Evolutionary conservation across 2,113 vertebrate species (phyloP).

Genomic region (Todiramphus chloris): DNA sequence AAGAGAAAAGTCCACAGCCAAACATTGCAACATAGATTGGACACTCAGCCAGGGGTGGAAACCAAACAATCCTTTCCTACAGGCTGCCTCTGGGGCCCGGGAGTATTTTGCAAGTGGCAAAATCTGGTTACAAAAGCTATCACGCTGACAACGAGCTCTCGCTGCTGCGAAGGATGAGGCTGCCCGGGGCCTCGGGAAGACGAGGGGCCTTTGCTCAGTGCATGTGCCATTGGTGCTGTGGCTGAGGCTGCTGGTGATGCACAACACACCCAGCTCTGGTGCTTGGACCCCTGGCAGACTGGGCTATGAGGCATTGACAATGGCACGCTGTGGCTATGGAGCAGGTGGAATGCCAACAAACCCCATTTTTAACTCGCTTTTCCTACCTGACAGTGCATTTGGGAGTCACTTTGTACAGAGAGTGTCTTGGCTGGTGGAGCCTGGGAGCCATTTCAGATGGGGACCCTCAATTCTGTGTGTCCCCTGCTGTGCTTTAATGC

Average conservation of each 20-base stretch:
- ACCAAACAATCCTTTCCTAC: conserved; percentile 17
- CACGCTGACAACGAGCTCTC: neutral
- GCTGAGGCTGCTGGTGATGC: neutral
- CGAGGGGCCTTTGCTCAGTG: neutral
- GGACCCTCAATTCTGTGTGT: neutral
- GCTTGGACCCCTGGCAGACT: neutral
- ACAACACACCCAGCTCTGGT: neutral
- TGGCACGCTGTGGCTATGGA: neutral
- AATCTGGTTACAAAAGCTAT: neutral
- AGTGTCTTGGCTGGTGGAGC: neutral
- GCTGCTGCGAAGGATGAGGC: neutral
- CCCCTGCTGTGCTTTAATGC: neutral
- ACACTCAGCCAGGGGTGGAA: conserved; percentile 23
- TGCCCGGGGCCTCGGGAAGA: neutral
- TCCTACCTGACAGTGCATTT: neutral
- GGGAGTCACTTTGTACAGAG: neutral
- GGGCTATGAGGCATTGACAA: neutral
- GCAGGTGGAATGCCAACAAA: neutral
- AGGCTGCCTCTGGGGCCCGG: neutral
- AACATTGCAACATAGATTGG: conserved; percentile 56
- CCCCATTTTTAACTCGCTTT: neutral
- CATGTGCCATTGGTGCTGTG: neutral
- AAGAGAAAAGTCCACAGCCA: neutral
- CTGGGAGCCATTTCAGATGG: neutral
- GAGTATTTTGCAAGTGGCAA: conserved; percentile 26